Evolutionary conservation across 2,888 invertebrate genomes (phyloP).

Genomic region (Teinopalpus imperialis): DNA sequence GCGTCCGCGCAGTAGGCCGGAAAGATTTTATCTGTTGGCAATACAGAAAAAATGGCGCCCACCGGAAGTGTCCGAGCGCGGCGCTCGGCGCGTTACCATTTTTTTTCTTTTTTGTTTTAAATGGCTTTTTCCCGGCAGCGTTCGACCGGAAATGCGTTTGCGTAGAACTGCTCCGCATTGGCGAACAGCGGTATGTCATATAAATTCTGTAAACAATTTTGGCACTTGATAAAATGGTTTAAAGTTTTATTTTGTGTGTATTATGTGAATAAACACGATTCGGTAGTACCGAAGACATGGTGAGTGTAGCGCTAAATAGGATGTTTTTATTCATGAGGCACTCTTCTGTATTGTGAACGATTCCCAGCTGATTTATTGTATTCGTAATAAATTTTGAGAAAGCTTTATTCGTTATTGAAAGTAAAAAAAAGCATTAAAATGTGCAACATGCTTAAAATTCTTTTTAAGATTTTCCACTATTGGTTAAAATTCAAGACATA

Average conservation of each 20-base stretch:
- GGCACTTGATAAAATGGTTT: slow-evolving; percentile 49
- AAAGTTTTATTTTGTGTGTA: slow-evolving; percentile 50
- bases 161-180: slow-evolving; percentile 70
- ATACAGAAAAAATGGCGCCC: slow-evolving; percentile 82
- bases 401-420: slow-evolving; percentile 35
- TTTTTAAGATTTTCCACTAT: too few species aligned
- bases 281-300: slow-evolving; percentile 54
- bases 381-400: slow-evolving; percentile 72
- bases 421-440: too few species aligned
- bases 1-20: slow-evolving; percentile 78
- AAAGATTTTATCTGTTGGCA: slow-evolving; percentile 82
- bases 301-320: slow-evolving; percentile 77
- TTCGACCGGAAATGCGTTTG: slow-evolving; percentile 81
- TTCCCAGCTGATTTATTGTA: slow-evolving; percentile 75
- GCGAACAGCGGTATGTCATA: slow-evolving; percentile 59
- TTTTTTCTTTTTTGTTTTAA: slow-evolving; percentile 80
- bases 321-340: slow-evolving; percentile 81
- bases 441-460: too few species aligned
- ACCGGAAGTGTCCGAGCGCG: slow-evolving; percentile 81
- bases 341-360: slow-evolving; percentile 76
- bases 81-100: slow-evolving; percentile 79
- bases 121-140: slow-evolving; percentile 81
- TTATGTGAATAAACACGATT: slow-evolving; percentile 42
- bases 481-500: too few species aligned
- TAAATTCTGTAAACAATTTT: slow-evolving; percentile 58